Conservation (phyloP, 2,888 invertebrate genomes). For the Blastobasis adustella region DNA sequence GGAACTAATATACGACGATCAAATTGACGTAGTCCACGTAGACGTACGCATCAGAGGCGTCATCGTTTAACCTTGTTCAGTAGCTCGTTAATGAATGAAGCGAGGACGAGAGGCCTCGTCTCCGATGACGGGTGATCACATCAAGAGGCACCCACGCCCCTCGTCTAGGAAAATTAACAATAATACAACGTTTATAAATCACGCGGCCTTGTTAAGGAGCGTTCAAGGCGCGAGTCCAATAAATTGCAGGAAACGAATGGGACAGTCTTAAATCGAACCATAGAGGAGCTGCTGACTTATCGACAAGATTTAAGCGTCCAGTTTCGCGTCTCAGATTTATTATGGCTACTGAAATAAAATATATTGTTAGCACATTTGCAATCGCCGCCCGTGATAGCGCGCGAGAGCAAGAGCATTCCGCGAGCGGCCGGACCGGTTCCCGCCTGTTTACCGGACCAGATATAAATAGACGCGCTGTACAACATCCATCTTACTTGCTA, state of each 20-base stretch:
- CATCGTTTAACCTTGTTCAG: not conserved
- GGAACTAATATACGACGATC: too few species aligned
- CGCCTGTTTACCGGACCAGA: slow-evolving; percentile 65
- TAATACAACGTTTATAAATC: slow-evolving; percentile 22
- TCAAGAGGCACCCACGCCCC: slow-evolving; percentile 27
- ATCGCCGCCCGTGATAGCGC: slow-evolving; percentile 40
- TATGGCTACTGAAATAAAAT: slow-evolving; percentile 40
- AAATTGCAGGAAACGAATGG: too few species aligned
- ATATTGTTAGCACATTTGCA: slow-evolving; percentile 55
- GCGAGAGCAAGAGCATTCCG: slow-evolving; percentile 64
- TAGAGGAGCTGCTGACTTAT: not conserved
- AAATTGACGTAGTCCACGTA: too few species aligned
- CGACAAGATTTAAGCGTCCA: slow-evolving; percentile 7
- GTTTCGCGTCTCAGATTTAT: slow-evolving; percentile 28
- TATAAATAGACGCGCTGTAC: slow-evolving; percentile 67
- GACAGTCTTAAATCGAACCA: too few species aligned
- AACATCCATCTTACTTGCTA: slow-evolving; percentile 60
- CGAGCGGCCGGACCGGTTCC: slow-evolving; percentile 62
- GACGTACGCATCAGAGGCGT: too few species aligned
- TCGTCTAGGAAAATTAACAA: slow-evolving; percentile 31
- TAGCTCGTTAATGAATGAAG: slow-evolving; percentile 2
- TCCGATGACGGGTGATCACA: slow-evolving; percentile 16
- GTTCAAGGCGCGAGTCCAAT: not conserved
- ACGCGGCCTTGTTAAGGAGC: slow-evolving; percentile 18
- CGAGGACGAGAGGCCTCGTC: slow-evolving; percentile 11